Base-by-base conservation (phyloP, 2,888 invertebrate species). In the Scaeva pyrastri region DNA sequence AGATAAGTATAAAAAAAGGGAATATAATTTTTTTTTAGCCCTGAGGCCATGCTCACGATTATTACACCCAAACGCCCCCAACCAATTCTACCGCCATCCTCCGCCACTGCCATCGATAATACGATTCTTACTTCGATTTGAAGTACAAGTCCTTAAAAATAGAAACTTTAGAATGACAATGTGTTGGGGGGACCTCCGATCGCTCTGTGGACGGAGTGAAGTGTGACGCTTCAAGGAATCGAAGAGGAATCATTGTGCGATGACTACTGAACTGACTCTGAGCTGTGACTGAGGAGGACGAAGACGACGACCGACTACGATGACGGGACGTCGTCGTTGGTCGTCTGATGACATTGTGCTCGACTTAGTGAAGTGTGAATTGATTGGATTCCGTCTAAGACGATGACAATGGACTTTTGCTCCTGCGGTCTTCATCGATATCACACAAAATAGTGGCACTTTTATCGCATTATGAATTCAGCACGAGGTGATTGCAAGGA, bases 351-450 rank as follows among this genome's bases (percentile, higher is more conserved):
- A 62, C 80, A 79, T 79, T 84, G 71, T 79, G 62, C 55, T 64
- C 74, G 70, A 66, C 66, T 75, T 76, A 80, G 70, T 80, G 85
- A 85, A 73, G 85, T 80, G 80, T 85, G 70, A 85, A 80, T 62
- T 77, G 85, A 85, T 85, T 80, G 76, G 76, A 75, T 76, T 72
- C 48, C 64, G 31, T 76, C 75, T 72, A 75, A 79, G 79, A 66
- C 71, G 79, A 66, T 72, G 84, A 75, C 79, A 84, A 84, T 84
- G 66, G 79, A 75, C 73, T 77, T 45, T 64, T 52, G 68, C 52
- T 41, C 16, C 31, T 66, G 71, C 36, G 71, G 60, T 68, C 56
- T 64, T 56, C 64, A 48, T 55, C 64, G 55, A 68, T 55, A 66
- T 73, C 45, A 73, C 36, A 68, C 31, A 68, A 39, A 60, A 68